A percentile compares a stretch with the other conserved stretches of the same genome.
Evolutionary conservation across 2,113 vertebrate species (phyloP).

Genomic region (Platanista minor): DNA sequence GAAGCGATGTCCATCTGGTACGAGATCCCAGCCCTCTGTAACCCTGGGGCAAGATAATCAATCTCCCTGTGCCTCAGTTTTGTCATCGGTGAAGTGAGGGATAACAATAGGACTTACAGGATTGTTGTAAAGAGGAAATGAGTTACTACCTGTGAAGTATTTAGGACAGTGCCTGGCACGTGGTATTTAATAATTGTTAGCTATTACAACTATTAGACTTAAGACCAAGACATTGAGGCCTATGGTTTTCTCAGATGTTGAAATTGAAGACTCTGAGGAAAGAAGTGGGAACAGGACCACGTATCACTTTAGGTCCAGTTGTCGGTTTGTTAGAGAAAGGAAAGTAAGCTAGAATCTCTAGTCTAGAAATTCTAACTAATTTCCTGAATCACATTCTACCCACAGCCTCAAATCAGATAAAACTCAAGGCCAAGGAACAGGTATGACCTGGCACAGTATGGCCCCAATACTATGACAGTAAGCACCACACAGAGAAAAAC

Average conservation of each 20-base stretch:
- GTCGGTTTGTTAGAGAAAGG: neutral
- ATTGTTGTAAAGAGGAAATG: neutral
- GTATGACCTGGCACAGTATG: neutral
- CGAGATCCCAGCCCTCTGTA: neutral
- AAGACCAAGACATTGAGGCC: neutral
- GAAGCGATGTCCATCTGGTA: neutral
- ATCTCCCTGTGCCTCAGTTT: neutral
- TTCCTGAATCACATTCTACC: neutral
- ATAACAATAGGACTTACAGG: neutral
- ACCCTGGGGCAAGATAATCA: neutral
- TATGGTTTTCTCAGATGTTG: neutral
- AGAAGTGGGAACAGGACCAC: neutral
- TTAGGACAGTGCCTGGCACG: neutral
- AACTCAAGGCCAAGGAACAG: neutral
- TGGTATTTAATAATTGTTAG: neutral
- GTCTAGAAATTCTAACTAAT: neutral
- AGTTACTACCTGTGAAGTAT: neutral
- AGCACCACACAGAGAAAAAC: neutral
- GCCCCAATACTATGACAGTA: neutral
- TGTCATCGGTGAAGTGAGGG: neutral
- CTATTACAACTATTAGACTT: neutral
- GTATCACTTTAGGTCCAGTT: neutral
- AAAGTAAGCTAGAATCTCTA: neutral
- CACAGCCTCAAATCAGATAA: neutral
- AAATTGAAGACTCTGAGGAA: neutral